Base-by-base conservation (phyloP, 2,113 vertebrate species). In the Bothrops jararaca region DNA sequence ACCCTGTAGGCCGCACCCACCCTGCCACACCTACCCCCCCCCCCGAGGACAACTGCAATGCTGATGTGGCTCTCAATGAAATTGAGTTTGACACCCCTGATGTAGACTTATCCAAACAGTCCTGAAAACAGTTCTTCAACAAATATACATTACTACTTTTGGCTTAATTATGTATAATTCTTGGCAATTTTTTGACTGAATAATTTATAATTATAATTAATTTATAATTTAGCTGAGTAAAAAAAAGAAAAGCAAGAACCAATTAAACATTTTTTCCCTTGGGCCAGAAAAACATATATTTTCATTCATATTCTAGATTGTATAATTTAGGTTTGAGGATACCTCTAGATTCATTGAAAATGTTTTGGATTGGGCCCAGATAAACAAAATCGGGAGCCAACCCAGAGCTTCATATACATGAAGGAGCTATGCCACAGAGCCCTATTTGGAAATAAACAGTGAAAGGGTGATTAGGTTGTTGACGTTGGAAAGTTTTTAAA, bases 111-210 rank as follows among this genome's bases (percentile, higher is more conserved):
- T 52, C 26, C 1, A 92, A 90, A 92, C 1, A 88, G 39, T 23
- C 86, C 53, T 91, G 60, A 91, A 94, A 89, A 20, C 5, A 22
- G 12, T 34, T 10, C 24, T 91, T 93, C 93, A 42, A 23, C 90
- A 87, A 89, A 89, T 52, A 87, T 52, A 20, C 34, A 85, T 93
- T 93, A 3, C 64, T 94, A 90, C 89, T 90, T 22, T 20, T 13
- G 29, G 60, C 34, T 57, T 57, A 53, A 90, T 90, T 52, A 90
- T 53, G 6, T 50, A 13, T 5, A 87, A 52, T 39, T 34, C 18
- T n/a, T 90, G 18, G 4, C n/a, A n/a, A 7, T 52, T 52, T 85
- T 50, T 39, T 4, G n/a, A 64, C 52, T 53, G 60, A 50, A 86
- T 86, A 29, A 50, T 87, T 52, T 12, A 86, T 86, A 15, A 50